Conservation (phyloP, 2,797 vertebrate species). For the Sternarchorhynchus goeldii region DNA sequence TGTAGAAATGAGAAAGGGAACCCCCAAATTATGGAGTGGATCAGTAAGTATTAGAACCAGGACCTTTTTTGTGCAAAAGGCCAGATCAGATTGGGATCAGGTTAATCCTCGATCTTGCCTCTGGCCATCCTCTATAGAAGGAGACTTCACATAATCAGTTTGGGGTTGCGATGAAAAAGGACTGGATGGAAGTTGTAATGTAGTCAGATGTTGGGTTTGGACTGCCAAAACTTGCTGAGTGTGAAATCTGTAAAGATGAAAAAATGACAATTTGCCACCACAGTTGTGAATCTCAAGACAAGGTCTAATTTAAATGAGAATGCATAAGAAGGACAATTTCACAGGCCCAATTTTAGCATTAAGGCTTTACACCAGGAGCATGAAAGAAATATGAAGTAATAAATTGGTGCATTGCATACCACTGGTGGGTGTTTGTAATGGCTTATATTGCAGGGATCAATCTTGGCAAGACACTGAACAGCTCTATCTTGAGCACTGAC, state of each 20-base stretch:
- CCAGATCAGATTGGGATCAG: background rate
- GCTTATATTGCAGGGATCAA: constrained; percentile 61
- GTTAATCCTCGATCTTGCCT: constrained; percentile 56
- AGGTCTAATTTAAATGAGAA: background rate
- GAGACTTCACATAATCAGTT: constrained; percentile 65
- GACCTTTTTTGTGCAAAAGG: background rate
- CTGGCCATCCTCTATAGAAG: constrained; percentile 48
- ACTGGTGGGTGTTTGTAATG: constrained; percentile 70
- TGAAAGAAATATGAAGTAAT: background rate
- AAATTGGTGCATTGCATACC: constrained; percentile 59
- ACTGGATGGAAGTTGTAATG: background rate
- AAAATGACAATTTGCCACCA: background rate
- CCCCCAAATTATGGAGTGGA: constrained; percentile 3
- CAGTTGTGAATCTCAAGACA: background rate
- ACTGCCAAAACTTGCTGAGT: constrained; percentile 14
- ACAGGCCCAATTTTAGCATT: background rate
- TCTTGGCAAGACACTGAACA: constrained; percentile 65
- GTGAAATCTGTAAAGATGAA: background rate
- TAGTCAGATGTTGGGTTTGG: background rate
- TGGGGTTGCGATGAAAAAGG: constrained; percentile 39
- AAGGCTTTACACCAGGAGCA: background rate
- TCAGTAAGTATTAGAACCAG: background rate
- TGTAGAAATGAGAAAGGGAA: constrained; percentile 39
- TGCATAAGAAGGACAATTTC: background rate
- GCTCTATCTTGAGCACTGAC: constrained; percentile 74